phyloP scores from a whole-genome alignment of 1,140 invertebrate genomes.

The Drosophila mayri region DNA sequence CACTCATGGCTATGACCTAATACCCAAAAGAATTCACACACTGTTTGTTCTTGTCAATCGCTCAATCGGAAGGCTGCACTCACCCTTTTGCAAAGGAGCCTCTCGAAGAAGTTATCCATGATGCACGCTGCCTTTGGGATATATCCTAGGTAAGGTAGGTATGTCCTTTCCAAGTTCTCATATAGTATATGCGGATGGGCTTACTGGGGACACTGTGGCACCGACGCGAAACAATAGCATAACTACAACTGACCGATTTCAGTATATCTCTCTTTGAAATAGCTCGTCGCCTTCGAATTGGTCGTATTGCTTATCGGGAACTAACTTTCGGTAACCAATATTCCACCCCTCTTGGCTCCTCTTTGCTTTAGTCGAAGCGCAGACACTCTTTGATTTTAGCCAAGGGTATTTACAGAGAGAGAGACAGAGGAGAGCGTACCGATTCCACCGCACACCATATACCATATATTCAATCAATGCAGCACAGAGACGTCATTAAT shows the following conservation, averaged over 20 bases:
- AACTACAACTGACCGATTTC: slow-evolving; percentile 64
- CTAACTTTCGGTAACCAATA: slow-evolving; percentile 40
- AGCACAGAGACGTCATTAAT: slow-evolving; percentile 5
- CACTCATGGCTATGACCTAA: slow-evolving; percentile 10
- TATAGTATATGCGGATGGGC: neutral
- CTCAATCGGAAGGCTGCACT: slow-evolving; percentile 13
- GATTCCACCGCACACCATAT: no score
- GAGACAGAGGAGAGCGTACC: neutral
- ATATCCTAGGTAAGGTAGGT: neutral
- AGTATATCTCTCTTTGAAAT: slow-evolving; percentile 39
- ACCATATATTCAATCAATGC: slow-evolving; percentile 2
- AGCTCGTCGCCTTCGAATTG: slow-evolving; percentile 56
- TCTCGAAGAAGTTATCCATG: slow-evolving; percentile 54
- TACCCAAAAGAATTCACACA: slow-evolving; percentile 12
- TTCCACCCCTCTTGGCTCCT: neutral
- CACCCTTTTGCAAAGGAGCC: slow-evolving; percentile 47
- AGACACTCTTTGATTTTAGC: slow-evolving; percentile 13
- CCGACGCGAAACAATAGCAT: slow-evolving; percentile 66
- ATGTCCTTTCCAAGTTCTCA: slow-evolving; percentile 3
- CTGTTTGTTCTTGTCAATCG: slow-evolving; percentile 14
- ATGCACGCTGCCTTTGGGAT: neutral
- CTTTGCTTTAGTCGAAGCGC: slow-evolving; percentile 14
- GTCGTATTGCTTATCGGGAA: slow-evolving; percentile 62
- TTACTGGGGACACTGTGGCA: slow-evolving; percentile 26
- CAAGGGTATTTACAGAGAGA: neutral